Evolutionary conservation across 2,888 invertebrate genomes (phyloP).

Genomic region (Plagodis dolabraria): DNA sequence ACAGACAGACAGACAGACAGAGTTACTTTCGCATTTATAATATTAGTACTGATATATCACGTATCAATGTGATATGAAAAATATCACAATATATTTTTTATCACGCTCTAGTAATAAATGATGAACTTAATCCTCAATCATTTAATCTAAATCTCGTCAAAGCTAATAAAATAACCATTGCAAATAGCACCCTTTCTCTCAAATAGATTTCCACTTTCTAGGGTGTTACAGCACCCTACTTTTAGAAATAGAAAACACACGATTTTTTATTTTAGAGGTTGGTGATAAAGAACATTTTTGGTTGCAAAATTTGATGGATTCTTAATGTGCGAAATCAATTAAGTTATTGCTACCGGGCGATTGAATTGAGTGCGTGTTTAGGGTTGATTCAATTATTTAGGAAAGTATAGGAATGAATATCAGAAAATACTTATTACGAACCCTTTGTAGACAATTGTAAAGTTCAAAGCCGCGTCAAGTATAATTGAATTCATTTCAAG

Average conservation of each 20-base stretch:
- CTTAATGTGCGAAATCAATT: constrained; percentile 75
- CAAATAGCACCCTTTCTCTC: constrained; percentile 75
- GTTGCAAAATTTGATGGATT: constrained; percentile 9
- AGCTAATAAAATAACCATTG: constrained; percentile 79
- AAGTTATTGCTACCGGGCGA: constrained; percentile 66
- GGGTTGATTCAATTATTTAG: constrained; percentile 35
- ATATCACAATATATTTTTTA: too few species aligned
- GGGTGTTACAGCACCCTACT: constrained; percentile 37
- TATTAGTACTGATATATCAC: too few species aligned
- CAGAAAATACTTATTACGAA: background rate
- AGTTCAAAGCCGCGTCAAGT: background rate
- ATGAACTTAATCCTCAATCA: constrained; percentile 47
- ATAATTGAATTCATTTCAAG: too few species aligned
- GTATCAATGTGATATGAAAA: too few species aligned
- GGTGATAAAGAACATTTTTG: constrained; percentile 6
- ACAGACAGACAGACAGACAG: too few species aligned
- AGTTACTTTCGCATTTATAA: too few species aligned
- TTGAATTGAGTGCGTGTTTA: constrained; percentile 39
- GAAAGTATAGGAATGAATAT: constrained; percentile 13
- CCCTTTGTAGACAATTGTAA: background rate
- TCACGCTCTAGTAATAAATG: too few species aligned
- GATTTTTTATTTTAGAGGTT: constrained; percentile 1
- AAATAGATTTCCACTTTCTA: constrained; percentile 65
- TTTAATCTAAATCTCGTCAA: constrained; percentile 64
- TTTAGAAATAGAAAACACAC: constrained; percentile 1